Percentiles rank a stretch among this genome's conserved stretches.
Conservation (phyloP, 2,113 vertebrate genomes). For the Brevimyrus niger region DNA sequence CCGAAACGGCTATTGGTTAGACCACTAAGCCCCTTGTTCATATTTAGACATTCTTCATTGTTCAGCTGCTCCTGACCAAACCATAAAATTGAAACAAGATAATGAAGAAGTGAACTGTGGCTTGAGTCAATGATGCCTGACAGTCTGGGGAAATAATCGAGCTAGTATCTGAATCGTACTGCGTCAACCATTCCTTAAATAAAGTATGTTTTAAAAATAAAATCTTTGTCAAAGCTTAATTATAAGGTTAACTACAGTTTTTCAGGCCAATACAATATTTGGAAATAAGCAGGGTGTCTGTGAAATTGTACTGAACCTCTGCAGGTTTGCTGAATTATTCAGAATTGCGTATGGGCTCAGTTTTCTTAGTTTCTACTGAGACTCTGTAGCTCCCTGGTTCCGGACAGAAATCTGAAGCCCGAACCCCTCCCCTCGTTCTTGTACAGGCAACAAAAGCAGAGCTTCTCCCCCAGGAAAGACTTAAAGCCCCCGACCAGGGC, state of each 20-base stretch:
- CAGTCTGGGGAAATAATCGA: not conserved
- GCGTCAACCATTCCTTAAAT: not conserved
- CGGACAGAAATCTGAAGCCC: conserved; percentile 21
- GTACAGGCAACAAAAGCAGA: conserved; percentile 33
- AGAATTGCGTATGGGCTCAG: not conserved
- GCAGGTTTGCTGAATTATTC: not conserved
- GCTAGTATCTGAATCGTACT: not conserved
- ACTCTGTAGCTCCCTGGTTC: not conserved
- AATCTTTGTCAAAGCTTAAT: not conserved
- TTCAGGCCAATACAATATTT: not conserved
- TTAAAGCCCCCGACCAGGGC: conserved; percentile 31
- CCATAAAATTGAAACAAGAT: not conserved
- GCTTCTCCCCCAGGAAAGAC: conserved; percentile 37
- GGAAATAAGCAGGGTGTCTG: not conserved
- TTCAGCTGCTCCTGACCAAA: not conserved
- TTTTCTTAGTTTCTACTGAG: not conserved
- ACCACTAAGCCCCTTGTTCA: not conserved
- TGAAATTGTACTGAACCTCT: not conserved
- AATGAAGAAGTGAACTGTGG: not conserved
- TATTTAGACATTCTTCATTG: not conserved
- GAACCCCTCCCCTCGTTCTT: conserved; percentile 29
- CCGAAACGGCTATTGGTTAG: not conserved
- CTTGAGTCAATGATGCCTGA: not conserved
- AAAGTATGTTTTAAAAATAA: not conserved
- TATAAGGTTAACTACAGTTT: not conserved